Percentiles rank a stretch among this genome's conserved stretches.
Evolutionary conservation across 2,113 vertebrate species (phyloP).

Genomic region (Rhinolophus ferrumequinum): DNA sequence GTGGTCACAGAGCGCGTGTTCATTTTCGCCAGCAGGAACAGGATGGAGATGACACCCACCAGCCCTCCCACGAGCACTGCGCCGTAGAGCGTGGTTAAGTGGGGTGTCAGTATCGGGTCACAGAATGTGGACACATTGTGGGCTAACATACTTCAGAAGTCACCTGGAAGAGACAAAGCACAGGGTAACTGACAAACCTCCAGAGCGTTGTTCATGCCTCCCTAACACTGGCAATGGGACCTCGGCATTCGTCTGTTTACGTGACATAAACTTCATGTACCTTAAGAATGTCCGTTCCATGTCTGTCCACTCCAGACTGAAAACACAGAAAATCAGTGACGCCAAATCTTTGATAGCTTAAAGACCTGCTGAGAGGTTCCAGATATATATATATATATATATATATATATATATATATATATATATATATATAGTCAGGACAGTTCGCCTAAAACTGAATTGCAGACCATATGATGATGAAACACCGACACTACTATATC

Average conservation of each 20-base stretch:
- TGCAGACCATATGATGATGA: neutral
- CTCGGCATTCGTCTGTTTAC: neutral
- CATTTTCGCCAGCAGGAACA: conserved; percentile 87
- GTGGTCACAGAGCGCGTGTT: conserved; percentile 90
- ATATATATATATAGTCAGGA: too few relatives aligned
- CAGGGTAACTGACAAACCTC: neutral
- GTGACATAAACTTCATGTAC: neutral
- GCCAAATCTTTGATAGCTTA: neutral
- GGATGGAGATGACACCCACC: conserved; percentile 86
- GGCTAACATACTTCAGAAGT: conserved; percentile 47
- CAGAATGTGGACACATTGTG: conserved; percentile 36
- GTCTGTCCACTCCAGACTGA: neutral
- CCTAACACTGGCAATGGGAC: neutral
- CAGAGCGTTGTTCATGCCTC: neutral
- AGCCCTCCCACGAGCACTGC: conserved; percentile 87
- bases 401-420: too few relatives aligned
- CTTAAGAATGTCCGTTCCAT: neutral
- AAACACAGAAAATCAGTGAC: neutral
- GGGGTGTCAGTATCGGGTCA: neutral
- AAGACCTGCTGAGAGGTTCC: neutral
- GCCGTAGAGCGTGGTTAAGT: conserved; percentile 81
- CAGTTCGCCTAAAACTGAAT: neutral
- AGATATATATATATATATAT: too few relatives aligned
- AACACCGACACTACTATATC: neutral
- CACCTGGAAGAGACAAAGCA: conserved; percentile 48